Evolutionary conservation across 2,888 invertebrate species (phyloP).

Genomic region (Lacanobia oleracea): DNA sequence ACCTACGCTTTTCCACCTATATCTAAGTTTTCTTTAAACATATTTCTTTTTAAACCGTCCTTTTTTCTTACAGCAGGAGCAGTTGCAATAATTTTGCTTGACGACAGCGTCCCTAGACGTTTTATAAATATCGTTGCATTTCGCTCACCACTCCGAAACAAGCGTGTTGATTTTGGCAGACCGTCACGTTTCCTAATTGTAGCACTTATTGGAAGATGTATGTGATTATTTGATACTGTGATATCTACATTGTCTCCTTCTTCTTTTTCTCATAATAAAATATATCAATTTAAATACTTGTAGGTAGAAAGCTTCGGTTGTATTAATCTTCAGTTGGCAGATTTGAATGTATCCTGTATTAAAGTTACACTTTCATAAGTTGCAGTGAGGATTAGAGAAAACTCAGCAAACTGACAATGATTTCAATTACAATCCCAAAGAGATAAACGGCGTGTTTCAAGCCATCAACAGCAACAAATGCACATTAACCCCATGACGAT

Average conservation of each 20-base stretch:
- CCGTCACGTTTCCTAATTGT: not conserved
- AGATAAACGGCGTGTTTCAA: not conserved
- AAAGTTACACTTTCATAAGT: not conserved
- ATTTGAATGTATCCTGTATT: not conserved
- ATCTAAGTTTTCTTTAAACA: not conserved
- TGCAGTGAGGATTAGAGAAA: not conserved
- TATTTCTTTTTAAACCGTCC: not conserved
- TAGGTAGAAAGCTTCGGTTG: not conserved
- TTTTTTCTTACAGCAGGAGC: not conserved
- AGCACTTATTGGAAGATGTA: slow-evolving; percentile 23
- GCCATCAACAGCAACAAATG: slow-evolving; percentile 27
- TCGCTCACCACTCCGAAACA: slow-evolving; percentile 15
- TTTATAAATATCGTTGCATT: slow-evolving; percentile 42
- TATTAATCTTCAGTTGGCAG: not conserved
- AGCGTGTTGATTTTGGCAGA: slow-evolving; percentile 39
- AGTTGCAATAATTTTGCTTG: not conserved
- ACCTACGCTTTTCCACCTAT: not conserved
- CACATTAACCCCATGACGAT: slow-evolving; percentile 49
- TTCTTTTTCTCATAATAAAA: not conserved
- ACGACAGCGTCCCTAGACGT: slow-evolving; percentile 12
- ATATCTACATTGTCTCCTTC: not conserved
- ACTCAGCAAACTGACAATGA: not conserved
- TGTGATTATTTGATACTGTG: slow-evolving; percentile 12
- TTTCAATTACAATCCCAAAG: not conserved
- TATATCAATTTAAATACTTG: not conserved